Evolutionary conservation across 2,888 invertebrate species (phyloP).

Genomic region (Napeogenes sylphis): DNA sequence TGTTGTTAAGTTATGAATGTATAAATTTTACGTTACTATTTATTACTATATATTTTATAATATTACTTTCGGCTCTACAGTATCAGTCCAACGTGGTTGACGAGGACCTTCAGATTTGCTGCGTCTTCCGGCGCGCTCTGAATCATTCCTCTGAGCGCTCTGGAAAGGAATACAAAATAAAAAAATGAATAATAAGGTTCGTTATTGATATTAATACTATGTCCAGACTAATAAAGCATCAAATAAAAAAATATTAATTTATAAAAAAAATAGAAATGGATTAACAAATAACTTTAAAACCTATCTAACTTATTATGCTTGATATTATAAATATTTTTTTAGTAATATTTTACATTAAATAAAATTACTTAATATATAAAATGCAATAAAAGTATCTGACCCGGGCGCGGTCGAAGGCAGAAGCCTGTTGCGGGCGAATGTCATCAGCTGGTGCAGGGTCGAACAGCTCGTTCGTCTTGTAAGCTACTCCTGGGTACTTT

Average conservation of each 20-base stretch:
- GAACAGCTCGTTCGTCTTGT: constrained; percentile 90
- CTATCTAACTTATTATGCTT: too few relatives aligned
- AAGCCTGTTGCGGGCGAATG: constrained; percentile 74
- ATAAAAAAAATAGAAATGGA: too few relatives aligned
- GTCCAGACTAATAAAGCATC: too few relatives aligned
- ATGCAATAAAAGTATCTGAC: constrained; percentile 56
- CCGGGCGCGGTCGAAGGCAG: constrained; percentile 81
- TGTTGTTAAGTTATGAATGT: neutral
- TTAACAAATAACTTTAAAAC: too few relatives aligned
- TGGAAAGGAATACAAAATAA: constrained; percentile 43
- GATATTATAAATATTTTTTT: too few relatives aligned
- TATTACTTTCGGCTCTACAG: constrained; percentile 71
- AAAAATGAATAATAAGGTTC: too few relatives aligned
- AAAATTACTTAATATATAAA: neutral
- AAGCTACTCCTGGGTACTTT: constrained; percentile 92
- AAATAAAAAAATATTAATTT: too few relatives aligned
- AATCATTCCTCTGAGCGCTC: constrained; percentile 83
- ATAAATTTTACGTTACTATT: too few relatives aligned
- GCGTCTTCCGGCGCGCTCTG: constrained; percentile 81
- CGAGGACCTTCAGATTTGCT: constrained; percentile 89
- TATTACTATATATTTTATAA: neutral
- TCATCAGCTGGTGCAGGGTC: constrained; percentile 80
- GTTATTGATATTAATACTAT: too few relatives aligned
- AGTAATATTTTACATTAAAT: neutral
- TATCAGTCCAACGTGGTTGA: constrained; percentile 72